Conservation (phyloP, 2,888 invertebrate species). For the Mythimna ferrago region DNA sequence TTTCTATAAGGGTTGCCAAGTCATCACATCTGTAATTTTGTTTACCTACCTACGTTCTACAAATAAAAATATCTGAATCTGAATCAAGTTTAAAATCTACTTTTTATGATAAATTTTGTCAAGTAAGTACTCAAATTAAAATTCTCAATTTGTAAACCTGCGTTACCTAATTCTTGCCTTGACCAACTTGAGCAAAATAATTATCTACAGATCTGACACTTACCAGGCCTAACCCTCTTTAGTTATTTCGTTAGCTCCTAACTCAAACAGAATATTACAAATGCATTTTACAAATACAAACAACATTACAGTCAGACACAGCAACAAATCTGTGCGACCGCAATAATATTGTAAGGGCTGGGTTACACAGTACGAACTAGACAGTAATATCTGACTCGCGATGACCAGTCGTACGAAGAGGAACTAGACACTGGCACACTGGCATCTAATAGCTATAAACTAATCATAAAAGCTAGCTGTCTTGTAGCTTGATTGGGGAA, state of each 20-base stretch:
- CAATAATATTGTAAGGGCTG: slow-evolving; percentile 58
- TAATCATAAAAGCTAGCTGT: no score
- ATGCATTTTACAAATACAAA: slow-evolving; percentile 47
- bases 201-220: neutral
- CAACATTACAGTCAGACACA: slow-evolving; percentile 36
- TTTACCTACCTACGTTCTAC: no score
- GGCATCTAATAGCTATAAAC: no score
- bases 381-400: neutral
- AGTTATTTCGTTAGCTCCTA: slow-evolving; percentile 21
- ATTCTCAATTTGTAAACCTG: neutral
- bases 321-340: slow-evolving; percentile 53
- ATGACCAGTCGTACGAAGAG: neutral
- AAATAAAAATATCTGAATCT: no score
- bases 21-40: no score
- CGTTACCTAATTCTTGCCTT: neutral
- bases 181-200: neutral
- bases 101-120: neutral
- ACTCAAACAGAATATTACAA: slow-evolving; percentile 30
- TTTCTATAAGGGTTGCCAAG: no score
- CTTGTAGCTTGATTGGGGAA: neutral
- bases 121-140: neutral
- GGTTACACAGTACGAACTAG: neutral
- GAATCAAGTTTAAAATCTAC: no score
- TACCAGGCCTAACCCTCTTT: slow-evolving; percentile 16
- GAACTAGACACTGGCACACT: neutral